Percentiles rank a stretch among this genome's conserved stretches.
Conservation (phyloP, 2,797 vertebrate genomes). For the Lerista edwardsae region DNA sequence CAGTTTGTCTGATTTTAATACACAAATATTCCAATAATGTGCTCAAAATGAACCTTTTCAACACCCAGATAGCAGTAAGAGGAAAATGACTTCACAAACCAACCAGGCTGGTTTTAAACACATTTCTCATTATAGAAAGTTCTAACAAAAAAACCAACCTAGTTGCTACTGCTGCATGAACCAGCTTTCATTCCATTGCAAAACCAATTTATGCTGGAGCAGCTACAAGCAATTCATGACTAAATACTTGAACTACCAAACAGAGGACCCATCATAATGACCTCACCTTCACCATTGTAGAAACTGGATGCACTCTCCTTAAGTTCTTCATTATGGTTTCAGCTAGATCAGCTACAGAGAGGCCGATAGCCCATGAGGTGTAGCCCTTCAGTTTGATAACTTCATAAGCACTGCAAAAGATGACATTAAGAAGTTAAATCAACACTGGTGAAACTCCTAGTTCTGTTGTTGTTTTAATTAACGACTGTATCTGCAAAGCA, state of each 20-base stretch:
- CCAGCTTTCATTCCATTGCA: neutral
- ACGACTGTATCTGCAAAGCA: neutral
- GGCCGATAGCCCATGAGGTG: conserved; percentile 96
- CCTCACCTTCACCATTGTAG: conserved; percentile 92
- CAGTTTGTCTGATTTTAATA: neutral
- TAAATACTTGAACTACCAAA: neutral
- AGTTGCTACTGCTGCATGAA: neutral
- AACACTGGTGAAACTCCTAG: neutral
- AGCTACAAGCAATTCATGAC: neutral
- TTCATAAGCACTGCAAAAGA: conserved; percentile 88
- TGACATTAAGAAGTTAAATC: neutral
- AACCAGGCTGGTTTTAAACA: neutral
- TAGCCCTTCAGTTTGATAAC: conserved; percentile 98
- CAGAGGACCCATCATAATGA: neutral
- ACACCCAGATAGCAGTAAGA: neutral
- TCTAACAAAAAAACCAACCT: neutral
- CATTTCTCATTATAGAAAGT: no score
- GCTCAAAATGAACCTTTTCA: neutral
- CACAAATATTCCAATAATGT: neutral
- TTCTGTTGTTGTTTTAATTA: neutral
- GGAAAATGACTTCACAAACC: neutral
- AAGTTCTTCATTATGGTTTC: conserved; percentile 92
- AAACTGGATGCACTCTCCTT: conserved; percentile 92
- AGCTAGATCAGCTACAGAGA: conserved; percentile 94
- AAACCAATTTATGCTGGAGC: neutral